Percentiles rank a stretch among this genome's conserved stretches.
Evolutionary conservation across 1,140 invertebrate species (phyloP).

Genomic region (Grapholita molesta): DNA sequence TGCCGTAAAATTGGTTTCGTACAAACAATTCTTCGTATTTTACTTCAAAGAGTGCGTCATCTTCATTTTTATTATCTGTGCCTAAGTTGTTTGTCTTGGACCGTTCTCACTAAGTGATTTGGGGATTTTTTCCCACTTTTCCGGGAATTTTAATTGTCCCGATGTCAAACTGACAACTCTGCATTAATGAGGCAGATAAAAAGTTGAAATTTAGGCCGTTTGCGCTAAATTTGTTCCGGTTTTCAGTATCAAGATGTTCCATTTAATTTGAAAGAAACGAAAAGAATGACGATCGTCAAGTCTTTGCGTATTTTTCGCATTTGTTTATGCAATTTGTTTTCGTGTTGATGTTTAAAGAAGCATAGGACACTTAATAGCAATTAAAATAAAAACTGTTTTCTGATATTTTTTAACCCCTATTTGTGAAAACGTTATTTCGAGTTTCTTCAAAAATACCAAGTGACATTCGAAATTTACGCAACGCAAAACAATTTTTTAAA

Average conservation of each 20-base stretch:
- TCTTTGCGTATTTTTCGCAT: not conserved
- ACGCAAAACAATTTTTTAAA: too few relatives aligned
- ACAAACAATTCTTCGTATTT: too few relatives aligned
- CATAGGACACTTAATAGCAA: too few relatives aligned
- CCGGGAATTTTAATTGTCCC: conserved; percentile 1
- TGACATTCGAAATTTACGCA: too few relatives aligned
- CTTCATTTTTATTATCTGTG: not conserved
- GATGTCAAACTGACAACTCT: conserved; percentile 1
- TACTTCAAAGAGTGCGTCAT: not conserved
- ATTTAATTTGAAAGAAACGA: not conserved
- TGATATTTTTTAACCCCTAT: too few relatives aligned
- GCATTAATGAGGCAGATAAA: conserved; percentile 4
- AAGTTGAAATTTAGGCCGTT: not conserved
- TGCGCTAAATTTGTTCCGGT: not conserved
- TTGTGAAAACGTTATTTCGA: too few relatives aligned
- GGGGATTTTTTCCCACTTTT: not conserved
- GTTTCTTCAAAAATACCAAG: too few relatives aligned
- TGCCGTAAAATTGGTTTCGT: too few relatives aligned
- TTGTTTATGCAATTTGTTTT: too few relatives aligned
- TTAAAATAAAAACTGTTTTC: too few relatives aligned
- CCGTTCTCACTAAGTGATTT: conserved; percentile 3
- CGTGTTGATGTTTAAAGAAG: too few relatives aligned
- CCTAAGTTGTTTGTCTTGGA: not conserved
- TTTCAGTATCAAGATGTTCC: not conserved
- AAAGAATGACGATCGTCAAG: not conserved